A percentile compares a stretch with the other conserved stretches of the same genome.
phyloP scores from a whole-genome alignment of 2,113 vertebrate species.

The Planiliza haematocheilus region DNA sequence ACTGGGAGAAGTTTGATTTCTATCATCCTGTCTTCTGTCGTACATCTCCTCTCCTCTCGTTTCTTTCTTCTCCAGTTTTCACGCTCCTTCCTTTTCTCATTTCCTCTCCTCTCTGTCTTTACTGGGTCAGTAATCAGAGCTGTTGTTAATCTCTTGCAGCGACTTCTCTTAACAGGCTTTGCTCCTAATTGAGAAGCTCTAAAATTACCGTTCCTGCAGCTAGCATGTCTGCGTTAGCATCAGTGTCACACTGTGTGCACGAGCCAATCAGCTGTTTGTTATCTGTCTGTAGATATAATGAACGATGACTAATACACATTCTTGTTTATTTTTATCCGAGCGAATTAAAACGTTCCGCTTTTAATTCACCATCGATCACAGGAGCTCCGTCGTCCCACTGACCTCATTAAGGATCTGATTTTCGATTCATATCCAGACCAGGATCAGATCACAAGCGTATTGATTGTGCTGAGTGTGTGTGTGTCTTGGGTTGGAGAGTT shows the following conservation, averaged over 20 bases:
- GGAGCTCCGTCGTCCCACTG: not conserved
- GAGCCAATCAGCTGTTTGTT: too few relatives aligned
- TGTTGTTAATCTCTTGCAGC: constrained; percentile 69
- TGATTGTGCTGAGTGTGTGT: constrained; percentile 23
- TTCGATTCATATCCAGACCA: constrained; percentile 15
- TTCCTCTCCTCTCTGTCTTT: constrained; percentile 44
- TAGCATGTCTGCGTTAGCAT: constrained; percentile 11
- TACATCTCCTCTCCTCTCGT: too few relatives aligned
- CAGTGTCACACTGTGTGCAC: too few relatives aligned
- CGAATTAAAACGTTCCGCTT: too few relatives aligned
- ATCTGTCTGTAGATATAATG: too few relatives aligned
- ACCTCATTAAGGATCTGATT: constrained; percentile 21
- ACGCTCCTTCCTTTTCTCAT: not conserved
- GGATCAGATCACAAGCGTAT: constrained; percentile 33
- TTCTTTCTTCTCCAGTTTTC: too few relatives aligned
- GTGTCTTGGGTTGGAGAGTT: not conserved
- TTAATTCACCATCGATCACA: not conserved
- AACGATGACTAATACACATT: too few relatives aligned
- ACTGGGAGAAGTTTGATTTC: too few relatives aligned
- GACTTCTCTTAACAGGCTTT: constrained; percentile 78
- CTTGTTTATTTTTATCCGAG: too few relatives aligned
- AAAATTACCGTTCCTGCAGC: constrained; percentile 70
- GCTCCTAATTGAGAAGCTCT: constrained; percentile 73
- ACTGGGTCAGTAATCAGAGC: constrained; percentile 69
- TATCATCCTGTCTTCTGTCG: not conserved